These are phyloP conservation scores for Cyclophora albipunctata DNA, from an alignment of 2,888 invertebrate species.

Conservation along the genomic window DNA sequence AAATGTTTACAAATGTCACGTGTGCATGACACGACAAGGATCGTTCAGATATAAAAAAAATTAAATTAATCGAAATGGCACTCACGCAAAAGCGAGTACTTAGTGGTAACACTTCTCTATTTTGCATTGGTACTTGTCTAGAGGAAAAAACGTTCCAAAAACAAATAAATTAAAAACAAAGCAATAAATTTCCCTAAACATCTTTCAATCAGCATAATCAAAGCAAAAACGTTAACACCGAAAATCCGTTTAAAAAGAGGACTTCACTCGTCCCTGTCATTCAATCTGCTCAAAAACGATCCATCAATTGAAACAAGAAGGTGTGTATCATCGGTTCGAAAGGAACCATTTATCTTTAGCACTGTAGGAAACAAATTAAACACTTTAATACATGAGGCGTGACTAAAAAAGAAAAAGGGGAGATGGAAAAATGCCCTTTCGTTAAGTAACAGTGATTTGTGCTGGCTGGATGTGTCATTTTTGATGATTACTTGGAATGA, in stretches of 20 bases:
- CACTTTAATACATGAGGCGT: conserved; percentile 70
- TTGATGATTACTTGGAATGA: no score
- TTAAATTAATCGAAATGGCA: no score
- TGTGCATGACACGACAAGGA: no score
- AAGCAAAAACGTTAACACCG: not conserved
- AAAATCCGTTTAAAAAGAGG: conserved; percentile 3
- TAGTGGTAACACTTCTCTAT: no score
- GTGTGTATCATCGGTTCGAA: conserved; percentile 34
- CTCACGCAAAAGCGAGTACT: no score
- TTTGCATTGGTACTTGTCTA: no score
- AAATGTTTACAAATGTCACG: no score
- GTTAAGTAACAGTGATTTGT: conserved; percentile 9
- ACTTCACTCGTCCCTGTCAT: conserved; percentile 42
- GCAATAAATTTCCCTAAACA: conserved; percentile 1
- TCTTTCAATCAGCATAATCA: not conserved
- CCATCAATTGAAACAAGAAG: conserved; percentile 40
- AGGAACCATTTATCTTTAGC: conserved; percentile 48
- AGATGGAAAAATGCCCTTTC: conserved; percentile 31
- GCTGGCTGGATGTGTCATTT: not conserved
- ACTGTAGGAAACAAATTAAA: conserved; percentile 69
- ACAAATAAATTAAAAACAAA: conserved; percentile 1
- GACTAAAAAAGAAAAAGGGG: conserved; percentile 52
- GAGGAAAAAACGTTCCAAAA: no score
- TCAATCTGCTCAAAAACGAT: conserved; percentile 45
- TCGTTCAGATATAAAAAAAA: no score